These are phyloP conservation scores for Noturus placidus DNA, from an alignment of 2,113 vertebrate species.

Conservation along the genomic window DNA sequence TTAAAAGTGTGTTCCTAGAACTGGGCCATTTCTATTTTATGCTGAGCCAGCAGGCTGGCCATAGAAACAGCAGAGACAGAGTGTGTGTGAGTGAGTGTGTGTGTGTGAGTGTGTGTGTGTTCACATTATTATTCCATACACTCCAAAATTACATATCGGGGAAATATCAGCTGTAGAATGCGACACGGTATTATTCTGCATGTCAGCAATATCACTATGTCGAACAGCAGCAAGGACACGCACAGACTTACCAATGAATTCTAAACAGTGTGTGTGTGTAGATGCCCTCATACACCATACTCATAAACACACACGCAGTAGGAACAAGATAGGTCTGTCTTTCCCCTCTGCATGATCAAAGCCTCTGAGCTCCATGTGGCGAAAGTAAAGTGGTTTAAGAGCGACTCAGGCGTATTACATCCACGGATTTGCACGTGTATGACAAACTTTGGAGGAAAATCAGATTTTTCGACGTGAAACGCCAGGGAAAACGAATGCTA, in stretches of 20 bases:
- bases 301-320: background rate
- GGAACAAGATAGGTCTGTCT: background rate
- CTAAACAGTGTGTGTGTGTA: conserved; percentile 28
- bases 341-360: conserved; percentile 46
- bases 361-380: conserved; percentile 57
- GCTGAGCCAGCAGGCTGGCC: conserved; percentile 43
- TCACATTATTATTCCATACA: conserved; percentile 45
- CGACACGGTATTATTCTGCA: conserved; percentile 35
- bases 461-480: conserved; percentile 59
- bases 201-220: conserved; percentile 31
- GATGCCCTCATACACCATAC: background rate
- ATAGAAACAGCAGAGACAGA: conserved; percentile 4
- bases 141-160: conserved; percentile 45
- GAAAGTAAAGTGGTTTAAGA: conserved; percentile 63
- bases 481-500: conserved; percentile 67
- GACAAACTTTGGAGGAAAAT: conserved; percentile 55
- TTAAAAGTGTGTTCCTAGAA: conserved; percentile 35
- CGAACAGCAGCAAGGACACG: background rate
- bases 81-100: background rate
- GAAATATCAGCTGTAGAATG: conserved; percentile 45
- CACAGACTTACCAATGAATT: conserved; percentile 33
- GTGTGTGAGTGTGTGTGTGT: conserved; percentile 9
- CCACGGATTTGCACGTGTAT: conserved; percentile 56
- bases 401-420: conserved; percentile 44
- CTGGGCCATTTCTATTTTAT: conserved; percentile 46